These are phyloP conservation scores for Danaus plexippus DNA, from an alignment of 1,140 invertebrate genomes.

Conservation along the genomic window DNA sequence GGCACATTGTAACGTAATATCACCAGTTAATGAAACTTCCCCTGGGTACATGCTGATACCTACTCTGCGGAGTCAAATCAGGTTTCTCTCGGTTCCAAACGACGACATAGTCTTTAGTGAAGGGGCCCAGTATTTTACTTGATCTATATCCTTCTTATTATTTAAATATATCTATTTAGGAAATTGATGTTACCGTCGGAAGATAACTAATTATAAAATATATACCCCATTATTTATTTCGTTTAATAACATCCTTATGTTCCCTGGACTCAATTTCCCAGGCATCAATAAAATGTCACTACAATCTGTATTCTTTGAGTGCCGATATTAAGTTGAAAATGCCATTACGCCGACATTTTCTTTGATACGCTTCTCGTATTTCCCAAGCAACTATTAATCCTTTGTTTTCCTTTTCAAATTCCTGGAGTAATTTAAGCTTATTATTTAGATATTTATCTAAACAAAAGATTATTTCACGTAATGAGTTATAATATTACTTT, in stretches of 20 bases:
- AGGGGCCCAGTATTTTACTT: too few species aligned
- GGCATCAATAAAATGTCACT: constrained; percentile 29
- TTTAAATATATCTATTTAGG: too few species aligned
- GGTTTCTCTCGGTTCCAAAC: constrained; percentile 10
- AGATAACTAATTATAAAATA: too few species aligned
- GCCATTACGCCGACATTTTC: constrained; percentile 22
- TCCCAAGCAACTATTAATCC: constrained; percentile 22
- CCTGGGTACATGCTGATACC: constrained; percentile 31
- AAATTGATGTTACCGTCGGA: too few species aligned
- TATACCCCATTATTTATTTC: too few species aligned
- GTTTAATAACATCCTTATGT: too few species aligned
- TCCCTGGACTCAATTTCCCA: constrained; percentile 16
- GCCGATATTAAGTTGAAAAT: constrained; percentile 24
- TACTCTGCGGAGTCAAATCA: constrained; percentile 31
- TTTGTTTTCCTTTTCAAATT: constrained; percentile 14
- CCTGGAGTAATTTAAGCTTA: too few species aligned
- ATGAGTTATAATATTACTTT: neutral
- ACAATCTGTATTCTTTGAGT: constrained; percentile 28
- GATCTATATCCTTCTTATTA: too few species aligned
- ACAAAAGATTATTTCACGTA: constrained; percentile 6
- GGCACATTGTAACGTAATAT: constrained; percentile 54
- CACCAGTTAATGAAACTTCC: constrained; percentile 51
- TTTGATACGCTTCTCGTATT: constrained; percentile 23
- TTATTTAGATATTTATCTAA: too few species aligned
- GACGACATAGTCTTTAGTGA: too few species aligned